Evolutionary conservation across 2,888 invertebrate species (phyloP).

Genomic region (Trichacis sp.): DNA sequence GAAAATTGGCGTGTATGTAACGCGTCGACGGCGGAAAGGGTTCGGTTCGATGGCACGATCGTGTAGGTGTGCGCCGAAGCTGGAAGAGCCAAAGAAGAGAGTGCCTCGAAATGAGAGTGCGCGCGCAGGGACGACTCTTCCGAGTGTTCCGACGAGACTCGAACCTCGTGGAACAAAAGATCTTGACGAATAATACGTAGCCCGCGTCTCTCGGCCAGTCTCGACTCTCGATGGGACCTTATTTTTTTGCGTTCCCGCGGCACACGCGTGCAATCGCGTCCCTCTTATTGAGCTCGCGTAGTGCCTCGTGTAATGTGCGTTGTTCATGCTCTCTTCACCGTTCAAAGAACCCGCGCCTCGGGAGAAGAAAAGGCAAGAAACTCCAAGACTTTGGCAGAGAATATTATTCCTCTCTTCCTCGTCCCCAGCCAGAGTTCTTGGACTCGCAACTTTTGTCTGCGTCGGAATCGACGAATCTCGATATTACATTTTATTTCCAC

Average conservation of each 20-base stretch:
- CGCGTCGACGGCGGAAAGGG: conserved; percentile 2
- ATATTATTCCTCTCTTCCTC: conserved; percentile 9
- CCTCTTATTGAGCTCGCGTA: not conserved
- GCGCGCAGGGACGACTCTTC: conserved; percentile 21
- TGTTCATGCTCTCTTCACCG: conserved; percentile 4
- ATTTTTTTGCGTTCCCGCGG: conserved; percentile 10
- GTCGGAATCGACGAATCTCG: no score
- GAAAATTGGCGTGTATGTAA: conserved; percentile 25
- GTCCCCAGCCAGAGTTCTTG: not conserved
- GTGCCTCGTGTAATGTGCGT: not conserved
- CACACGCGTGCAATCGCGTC: conserved; percentile 5
- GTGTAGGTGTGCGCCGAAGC: conserved; percentile 17
- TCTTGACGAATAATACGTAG: conserved; percentile 16
- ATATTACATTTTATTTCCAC: no score
- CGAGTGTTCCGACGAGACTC: conserved; percentile 10
- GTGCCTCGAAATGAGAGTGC: no score
- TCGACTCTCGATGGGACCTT: conserved; percentile 25
- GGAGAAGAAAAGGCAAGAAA: conserved; percentile 17
- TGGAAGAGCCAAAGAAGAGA: conserved; percentile 14
- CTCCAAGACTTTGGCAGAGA: conserved; percentile 2
- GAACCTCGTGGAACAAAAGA: conserved; percentile 23
- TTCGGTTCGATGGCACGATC: conserved; percentile 8
- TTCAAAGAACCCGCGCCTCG: conserved; percentile 16
- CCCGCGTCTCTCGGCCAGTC: not conserved
- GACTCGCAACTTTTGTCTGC: conserved; percentile 8